Evolutionary conservation across 2,888 invertebrate genomes (phyloP).

Genomic region (Gerris lacustris): DNA sequence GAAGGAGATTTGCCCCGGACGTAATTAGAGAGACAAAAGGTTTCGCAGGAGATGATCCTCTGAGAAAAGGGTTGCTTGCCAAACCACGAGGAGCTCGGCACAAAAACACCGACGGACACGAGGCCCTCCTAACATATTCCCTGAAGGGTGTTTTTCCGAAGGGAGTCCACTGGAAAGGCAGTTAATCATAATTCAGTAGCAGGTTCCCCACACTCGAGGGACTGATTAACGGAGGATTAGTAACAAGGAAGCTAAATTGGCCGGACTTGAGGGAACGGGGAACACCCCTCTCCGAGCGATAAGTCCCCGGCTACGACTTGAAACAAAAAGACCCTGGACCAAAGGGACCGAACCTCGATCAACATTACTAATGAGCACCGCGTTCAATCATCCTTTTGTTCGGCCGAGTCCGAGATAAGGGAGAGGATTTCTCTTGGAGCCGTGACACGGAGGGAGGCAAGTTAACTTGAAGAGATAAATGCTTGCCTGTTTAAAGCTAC

Average conservation of each 20-base stretch:
- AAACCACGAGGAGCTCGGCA: slow-evolving; percentile 1
- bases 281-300: slow-evolving; percentile 25
- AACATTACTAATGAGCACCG: too few species aligned
- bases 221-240: slow-evolving; percentile 30
- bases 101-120: slow-evolving; percentile 25
- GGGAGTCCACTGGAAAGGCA: slow-evolving; percentile 21
- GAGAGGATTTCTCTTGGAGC: too few species aligned
- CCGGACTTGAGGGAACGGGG: slow-evolving; percentile 21
- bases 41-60: neutral
- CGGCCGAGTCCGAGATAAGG: too few species aligned
- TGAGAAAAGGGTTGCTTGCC: neutral
- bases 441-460: too few species aligned
- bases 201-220: slow-evolving; percentile 22
- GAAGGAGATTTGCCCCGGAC: neutral
- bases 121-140: slow-evolving; percentile 25
- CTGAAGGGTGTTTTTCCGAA: slow-evolving; percentile 17
- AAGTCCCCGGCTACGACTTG: slow-evolving; percentile 21
- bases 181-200: slow-evolving; percentile 25
- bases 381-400: too few species aligned
- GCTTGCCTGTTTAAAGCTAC: too few species aligned
- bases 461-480: too few species aligned
- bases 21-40: slow-evolving; percentile 1
- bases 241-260: slow-evolving; percentile 26
- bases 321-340: too few species aligned
- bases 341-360: too few species aligned